Percentiles rank a stretch among this genome's conserved stretches.
Conservation (phyloP, 2,113 vertebrate species). For the Neodon shergylaensis region DNA sequence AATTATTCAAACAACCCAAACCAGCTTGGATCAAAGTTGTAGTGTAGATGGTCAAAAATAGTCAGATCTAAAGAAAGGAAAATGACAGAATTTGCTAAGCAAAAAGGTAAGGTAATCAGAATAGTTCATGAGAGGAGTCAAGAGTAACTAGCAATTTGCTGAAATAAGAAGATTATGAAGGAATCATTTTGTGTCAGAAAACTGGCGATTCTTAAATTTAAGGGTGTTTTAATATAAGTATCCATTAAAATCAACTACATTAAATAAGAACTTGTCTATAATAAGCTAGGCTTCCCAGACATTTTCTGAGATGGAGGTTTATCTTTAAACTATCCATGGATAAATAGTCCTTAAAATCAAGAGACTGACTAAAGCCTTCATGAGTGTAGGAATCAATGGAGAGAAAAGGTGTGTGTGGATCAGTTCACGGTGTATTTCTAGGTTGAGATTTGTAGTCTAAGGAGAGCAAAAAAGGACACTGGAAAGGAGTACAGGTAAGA, state of each 20-base stretch:
- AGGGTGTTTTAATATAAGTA: background rate
- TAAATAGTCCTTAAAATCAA: background rate
- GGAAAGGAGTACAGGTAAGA: background rate
- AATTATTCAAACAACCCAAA: background rate
- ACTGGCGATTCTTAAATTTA: slow-evolving; percentile 6
- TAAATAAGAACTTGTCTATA: background rate
- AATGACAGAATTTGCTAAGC: slow-evolving; percentile 30
- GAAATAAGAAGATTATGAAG: background rate
- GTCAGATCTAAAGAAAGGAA: background rate
- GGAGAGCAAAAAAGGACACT: background rate
- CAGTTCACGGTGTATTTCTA: background rate
- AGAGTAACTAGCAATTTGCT: background rate
- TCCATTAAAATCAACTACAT: background rate
- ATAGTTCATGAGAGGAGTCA: background rate
- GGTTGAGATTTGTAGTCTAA: slow-evolving; percentile 2
- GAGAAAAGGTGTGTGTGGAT: background rate
- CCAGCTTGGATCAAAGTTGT: background rate
- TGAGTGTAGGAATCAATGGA: background rate
- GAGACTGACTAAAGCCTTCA: background rate
- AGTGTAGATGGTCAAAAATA: background rate
- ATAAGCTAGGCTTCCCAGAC: background rate
- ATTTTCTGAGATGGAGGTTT: background rate
- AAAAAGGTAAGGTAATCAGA: background rate
- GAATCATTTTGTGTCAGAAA: background rate
- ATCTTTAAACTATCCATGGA: background rate